Conservation (phyloP, 2,888 invertebrate genomes). For the Leuctra nigra region DNA sequence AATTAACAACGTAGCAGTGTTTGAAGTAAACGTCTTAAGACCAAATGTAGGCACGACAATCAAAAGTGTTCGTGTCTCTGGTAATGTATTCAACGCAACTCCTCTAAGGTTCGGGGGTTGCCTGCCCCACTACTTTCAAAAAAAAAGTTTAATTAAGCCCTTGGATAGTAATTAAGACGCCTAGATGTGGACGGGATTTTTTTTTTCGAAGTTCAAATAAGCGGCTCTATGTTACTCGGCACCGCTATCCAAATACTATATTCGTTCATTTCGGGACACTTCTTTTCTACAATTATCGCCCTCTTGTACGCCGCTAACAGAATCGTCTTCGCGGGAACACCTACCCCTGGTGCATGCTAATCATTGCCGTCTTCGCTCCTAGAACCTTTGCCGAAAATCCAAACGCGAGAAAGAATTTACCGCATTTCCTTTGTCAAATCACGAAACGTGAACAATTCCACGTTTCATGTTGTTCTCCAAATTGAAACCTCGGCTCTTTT, state of each 20-base stretch:
- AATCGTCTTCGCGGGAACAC: background rate
- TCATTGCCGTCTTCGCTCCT: slow-evolving; percentile 7
- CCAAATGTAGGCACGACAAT: too few relatives aligned
- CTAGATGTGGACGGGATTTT: background rate
- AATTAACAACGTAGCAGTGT: too few relatives aligned
- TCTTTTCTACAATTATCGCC: slow-evolving; percentile 21
- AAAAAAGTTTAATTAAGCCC: slow-evolving; percentile 17
- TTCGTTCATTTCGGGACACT: slow-evolving; percentile 18
- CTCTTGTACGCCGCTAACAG: background rate
- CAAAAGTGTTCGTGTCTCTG: too few relatives aligned
- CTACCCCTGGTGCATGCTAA: slow-evolving; percentile 20
- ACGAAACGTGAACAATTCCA: slow-evolving; percentile 24
- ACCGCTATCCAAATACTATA: background rate
- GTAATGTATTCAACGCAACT: too few relatives aligned
- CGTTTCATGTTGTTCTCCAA: slow-evolving; percentile 23
- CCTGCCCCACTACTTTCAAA: slow-evolving; percentile 7
- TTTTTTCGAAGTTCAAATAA: background rate
- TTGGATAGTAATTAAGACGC: slow-evolving; percentile 23
- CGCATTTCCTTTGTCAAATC: slow-evolving; percentile 21
- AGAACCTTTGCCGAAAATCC: too few relatives aligned
- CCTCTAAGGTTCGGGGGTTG: slow-evolving; percentile 14
- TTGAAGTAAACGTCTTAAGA: too few relatives aligned
- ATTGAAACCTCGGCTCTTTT: background rate
- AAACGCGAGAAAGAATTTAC: slow-evolving; percentile 1
- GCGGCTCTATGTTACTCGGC: background rate